Conservation (phyloP, 2,888 invertebrate species). For the Lepidonotus clava region DNA sequence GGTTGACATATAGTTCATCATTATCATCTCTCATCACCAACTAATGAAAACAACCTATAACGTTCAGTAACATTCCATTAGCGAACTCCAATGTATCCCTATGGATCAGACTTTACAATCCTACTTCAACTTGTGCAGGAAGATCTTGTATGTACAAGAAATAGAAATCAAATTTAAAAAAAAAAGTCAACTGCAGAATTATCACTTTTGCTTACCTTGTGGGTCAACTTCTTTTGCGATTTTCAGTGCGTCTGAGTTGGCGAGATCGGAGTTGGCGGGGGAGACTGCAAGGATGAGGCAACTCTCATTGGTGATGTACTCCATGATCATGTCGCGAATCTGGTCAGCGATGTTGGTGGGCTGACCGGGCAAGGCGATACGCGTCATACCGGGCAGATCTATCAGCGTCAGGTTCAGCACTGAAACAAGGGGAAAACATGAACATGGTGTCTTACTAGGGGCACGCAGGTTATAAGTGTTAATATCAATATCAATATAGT, state of each 20-base stretch:
- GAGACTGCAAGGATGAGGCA: constrained; percentile 80
- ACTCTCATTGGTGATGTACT: constrained; percentile 72
- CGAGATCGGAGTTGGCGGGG: constrained; percentile 78
- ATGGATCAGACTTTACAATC: too few relatives aligned
- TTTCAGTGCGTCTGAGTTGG: constrained; percentile 67
- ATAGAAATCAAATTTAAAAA: too few relatives aligned
- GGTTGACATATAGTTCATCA: too few relatives aligned
- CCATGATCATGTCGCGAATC: constrained; percentile 65
- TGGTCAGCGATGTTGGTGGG: constrained; percentile 65
- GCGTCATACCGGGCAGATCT: constrained; percentile 66
- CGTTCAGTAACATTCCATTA: too few relatives aligned
- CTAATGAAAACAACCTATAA: too few relatives aligned
- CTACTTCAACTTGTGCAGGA: too few relatives aligned
- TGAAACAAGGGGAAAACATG: constrained; percentile 52
- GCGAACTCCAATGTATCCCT: too few relatives aligned
- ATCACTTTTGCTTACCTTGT: constrained; percentile 50
- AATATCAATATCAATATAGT: too few relatives aligned
- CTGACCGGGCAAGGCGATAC: constrained; percentile 66
- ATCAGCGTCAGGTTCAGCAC: constrained; percentile 66
- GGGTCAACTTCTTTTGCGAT: constrained; percentile 66
- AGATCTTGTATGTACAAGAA: too few relatives aligned
- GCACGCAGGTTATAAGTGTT: too few relatives aligned
- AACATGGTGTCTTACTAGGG: neutral
- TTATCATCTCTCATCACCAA: too few relatives aligned
- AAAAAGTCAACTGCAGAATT: neutral